Evolutionary conservation across 2,797 vertebrate genomes (phyloP), one percentile per base, ranked within the genome.

Genomic region (Hydrolagus colliei): DNA sequence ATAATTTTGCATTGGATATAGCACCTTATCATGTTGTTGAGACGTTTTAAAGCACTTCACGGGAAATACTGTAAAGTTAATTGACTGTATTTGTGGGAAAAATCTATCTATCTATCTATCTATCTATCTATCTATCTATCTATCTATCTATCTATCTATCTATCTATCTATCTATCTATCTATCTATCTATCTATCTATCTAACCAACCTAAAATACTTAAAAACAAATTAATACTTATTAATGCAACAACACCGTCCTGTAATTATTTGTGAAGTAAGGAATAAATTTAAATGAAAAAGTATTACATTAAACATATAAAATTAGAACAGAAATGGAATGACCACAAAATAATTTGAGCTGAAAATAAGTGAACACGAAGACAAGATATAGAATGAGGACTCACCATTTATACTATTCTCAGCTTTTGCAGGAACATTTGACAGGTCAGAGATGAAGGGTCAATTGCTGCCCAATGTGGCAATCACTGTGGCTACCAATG

Each of bases 371-470:
- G 18, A 52, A 8, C 20, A 20, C 61, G 52, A 77, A 61, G 18
- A 52, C 41, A 1, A 52, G 20, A 11, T 61, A n/a, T 0, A 84
- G 35, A 84, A 14, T 71, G 65, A 84, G 68, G 32, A 84, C 79
- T 71, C 79, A 84, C 79, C 32, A 35, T 82, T 68, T 65, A 68
- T 65, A 68, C 41, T 5, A 84, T 41, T 71, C 41, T 20, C 65
- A 71, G 62, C 16, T 84, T 79, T 77, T 65, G n/a, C 7, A 68
- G 32, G 9, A 68, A 12, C 63, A 7, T 52, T 35, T 68, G 41
- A 68, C 65, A 84, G 12, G 32, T 71, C n/a, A 61, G 32, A 16
- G 32, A 18, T 71, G 1, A 35, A 71, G 65, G 63, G 12, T 16
- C n/a, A 80, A 14, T 82, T 9, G 32, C 65, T 71, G 65, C 65